These are phyloP conservation scores for Periophthalmodon schlosseri DNA, from an alignment of 2,113 vertebrate species.

Conservation along the genomic window DNA sequence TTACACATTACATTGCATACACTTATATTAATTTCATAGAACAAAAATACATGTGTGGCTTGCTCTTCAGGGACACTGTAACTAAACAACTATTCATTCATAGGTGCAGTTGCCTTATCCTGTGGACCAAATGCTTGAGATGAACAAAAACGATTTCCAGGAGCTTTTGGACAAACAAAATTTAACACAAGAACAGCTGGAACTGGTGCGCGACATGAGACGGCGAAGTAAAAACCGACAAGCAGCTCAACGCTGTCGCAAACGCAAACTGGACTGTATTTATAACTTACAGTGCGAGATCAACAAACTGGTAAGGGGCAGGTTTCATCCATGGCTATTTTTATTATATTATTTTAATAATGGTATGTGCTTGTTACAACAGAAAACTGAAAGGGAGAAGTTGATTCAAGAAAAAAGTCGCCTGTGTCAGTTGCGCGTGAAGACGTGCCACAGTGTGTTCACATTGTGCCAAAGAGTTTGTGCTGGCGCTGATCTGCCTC, in stretches of 20 bases:
- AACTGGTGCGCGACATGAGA: constrained; percentile 92
- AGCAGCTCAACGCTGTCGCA: constrained; percentile 93
- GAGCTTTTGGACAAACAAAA: constrained; percentile 89
- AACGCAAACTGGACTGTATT: constrained; percentile 96
- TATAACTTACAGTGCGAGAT: constrained; percentile 94
- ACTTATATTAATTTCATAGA: background rate
- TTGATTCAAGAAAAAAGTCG: constrained; percentile 84
- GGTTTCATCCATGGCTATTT: background rate
- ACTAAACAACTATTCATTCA: constrained; percentile 33
- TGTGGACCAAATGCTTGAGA: constrained; percentile 85
- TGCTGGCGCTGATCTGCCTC: constrained; percentile 85
- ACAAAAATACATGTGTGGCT: background rate
- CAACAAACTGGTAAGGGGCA: constrained; percentile 85
- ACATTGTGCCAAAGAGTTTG: constrained; percentile 89
- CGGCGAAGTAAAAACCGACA: constrained; percentile 95
- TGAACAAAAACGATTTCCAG: constrained; percentile 93
- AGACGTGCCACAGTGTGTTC: constrained; percentile 86
- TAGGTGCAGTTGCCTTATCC: constrained; percentile 89
- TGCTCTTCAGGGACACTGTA: background rate
- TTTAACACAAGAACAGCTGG: constrained; percentile 87
- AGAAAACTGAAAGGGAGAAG: constrained; percentile 88
- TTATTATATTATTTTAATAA: background rate
- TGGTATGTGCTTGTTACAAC: constrained; percentile 32
- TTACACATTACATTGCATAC: too few relatives aligned
- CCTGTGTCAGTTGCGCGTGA: constrained; percentile 84